Base-by-base conservation (phyloP, 2,888 invertebrate species). In the Lordiphosa fenestrarum region DNA sequence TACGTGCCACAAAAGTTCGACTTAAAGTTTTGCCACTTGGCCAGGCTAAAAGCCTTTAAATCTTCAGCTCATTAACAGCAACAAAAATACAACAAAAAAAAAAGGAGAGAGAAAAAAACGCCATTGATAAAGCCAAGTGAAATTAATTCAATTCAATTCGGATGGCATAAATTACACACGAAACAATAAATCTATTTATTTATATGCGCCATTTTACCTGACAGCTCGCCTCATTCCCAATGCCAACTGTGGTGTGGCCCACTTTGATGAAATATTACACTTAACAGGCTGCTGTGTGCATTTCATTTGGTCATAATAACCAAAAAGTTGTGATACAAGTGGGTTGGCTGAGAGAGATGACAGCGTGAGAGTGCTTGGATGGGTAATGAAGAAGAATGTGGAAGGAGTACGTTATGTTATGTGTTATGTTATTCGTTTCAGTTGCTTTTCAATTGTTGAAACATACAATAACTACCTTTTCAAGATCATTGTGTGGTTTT, bases 251-350 rank as follows among this genome's bases (percentile, higher is more conserved):
- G 53, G 37, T 37, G 48, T 49, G 56, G 30, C 61, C 52, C 57
- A 46, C 40, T 62, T 65, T 44, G 69, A 78, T 82, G 73, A 80
- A 78, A 80, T 80, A 80, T 82, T 80, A 72, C 73, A 63, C 67
- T 65, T 78, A 63, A 69, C 69, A 65, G 25, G 30, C 25, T 42
- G 30, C 67, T 67, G 72, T 58, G 60, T 67, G 72, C 73, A 82
- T 73, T 78, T 73, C 64, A 73, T 78, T 82, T 82, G 67, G 65
- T 60, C 69, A 65, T 76, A 82, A 78, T 78, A 78, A 78, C 42
- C 72, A 41, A 67, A 69, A 53, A 64, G 59, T 58, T 73, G 69
- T 54, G 55, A 69, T 80, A 71, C 59, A 73, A 60, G 59, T 58
- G 38, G 35, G 51, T 13, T 41, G 41, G 25, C 13, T 19, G 19